These are phyloP conservation scores for Drosophila borborema DNA, from an alignment of 2,888 invertebrate species.

Conservation along the genomic window DNA sequence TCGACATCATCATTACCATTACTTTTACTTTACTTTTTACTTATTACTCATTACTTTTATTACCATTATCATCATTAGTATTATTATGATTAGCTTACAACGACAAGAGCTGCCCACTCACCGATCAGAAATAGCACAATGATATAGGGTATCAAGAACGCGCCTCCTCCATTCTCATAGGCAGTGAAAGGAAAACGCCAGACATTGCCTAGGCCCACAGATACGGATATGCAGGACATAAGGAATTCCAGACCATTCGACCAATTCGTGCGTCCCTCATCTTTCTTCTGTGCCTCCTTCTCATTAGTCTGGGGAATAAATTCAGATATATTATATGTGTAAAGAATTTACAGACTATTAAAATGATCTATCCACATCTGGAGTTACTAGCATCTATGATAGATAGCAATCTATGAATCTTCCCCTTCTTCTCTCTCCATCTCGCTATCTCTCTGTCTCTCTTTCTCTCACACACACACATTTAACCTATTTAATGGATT, in stretches of 20 bases:
- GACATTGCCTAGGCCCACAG: constrained; percentile 90
- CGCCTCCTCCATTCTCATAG: constrained; percentile 91
- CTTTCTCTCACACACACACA: neutral
- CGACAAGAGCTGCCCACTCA: constrained; percentile 34
- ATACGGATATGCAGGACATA: constrained; percentile 91
- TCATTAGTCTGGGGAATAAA: constrained; percentile 43
- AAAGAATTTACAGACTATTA: neutral
- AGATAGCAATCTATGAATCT: too few species aligned
- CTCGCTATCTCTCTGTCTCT: neutral
- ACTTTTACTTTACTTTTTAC: too few species aligned
- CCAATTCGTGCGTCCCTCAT: constrained; percentile 60
- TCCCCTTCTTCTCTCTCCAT: neutral
- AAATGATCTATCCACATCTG: neutral
- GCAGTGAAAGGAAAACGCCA: constrained; percentile 89
- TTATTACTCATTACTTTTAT: too few species aligned
- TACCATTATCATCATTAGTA: neutral
- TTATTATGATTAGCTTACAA: too few species aligned
- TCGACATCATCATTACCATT: neutral
- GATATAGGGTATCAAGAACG: constrained; percentile 90
- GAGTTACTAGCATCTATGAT: neutral
- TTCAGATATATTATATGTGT: neutral
- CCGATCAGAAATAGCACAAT: constrained; percentile 88
- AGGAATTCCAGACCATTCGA: constrained; percentile 89
- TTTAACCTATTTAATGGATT: neutral
- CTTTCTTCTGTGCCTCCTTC: constrained; percentile 46